These are phyloP conservation scores for Burhinus oedicnemus DNA, from an alignment of 2,113 vertebrate genomes.

Conservation along the genomic window DNA sequence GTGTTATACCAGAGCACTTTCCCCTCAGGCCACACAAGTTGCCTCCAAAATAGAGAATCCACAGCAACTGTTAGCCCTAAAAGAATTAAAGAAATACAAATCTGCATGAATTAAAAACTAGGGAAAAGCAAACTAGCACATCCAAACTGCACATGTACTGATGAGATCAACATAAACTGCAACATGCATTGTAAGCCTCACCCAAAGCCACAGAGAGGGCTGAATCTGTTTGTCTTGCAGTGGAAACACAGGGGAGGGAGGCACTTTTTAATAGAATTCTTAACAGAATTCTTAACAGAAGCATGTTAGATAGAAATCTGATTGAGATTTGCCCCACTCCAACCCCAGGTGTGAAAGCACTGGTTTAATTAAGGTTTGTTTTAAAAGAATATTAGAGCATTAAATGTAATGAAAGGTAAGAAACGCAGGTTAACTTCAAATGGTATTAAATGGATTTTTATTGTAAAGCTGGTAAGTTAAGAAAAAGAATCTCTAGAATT, in stretches of 20 bases:
- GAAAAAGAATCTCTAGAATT: neutral
- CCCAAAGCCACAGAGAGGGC: neutral
- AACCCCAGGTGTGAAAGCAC: neutral
- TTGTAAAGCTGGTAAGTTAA: neutral
- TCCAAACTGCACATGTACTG: neutral
- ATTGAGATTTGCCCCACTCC: neutral
- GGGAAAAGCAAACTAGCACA: neutral
- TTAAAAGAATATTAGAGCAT: neutral
- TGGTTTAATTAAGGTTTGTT: neutral
- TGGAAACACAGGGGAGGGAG: neutral
- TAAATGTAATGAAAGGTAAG: neutral
- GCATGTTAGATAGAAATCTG: neutral
- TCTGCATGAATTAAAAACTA: neutral
- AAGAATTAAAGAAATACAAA: slow-evolving; percentile 21
- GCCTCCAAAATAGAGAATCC: slow-evolving; percentile 91
- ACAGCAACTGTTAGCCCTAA: slow-evolving; percentile 86
- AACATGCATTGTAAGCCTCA: neutral
- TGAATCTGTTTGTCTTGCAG: neutral
- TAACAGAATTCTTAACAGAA: neutral
- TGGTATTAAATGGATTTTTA: neutral
- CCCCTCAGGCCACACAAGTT: slow-evolving; percentile 92
- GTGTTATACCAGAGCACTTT: slow-evolving; percentile 96
- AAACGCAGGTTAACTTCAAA: neutral
- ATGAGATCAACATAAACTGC: neutral
- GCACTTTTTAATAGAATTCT: neutral